phyloP scores from a whole-genome alignment of 2,113 vertebrate genomes.

The Cavia aperea region DNA sequence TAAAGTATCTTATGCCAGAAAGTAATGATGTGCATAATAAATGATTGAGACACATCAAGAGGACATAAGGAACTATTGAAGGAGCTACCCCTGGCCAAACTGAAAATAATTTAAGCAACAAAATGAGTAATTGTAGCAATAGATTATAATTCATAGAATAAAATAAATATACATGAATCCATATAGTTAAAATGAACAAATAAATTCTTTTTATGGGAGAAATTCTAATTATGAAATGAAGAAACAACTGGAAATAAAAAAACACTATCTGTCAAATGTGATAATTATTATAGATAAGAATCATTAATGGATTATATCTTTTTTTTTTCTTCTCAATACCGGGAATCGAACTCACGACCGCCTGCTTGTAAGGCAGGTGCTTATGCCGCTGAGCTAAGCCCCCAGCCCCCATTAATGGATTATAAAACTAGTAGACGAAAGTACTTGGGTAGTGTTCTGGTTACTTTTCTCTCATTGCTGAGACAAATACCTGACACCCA shows the following conservation, averaged over 20 bases:
- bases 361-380: too few species aligned
- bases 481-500: too few species aligned
- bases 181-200: neutral
- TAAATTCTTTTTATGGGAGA: neutral
- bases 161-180: neutral
- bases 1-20: neutral
- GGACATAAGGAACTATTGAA: neutral
- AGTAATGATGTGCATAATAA: neutral
- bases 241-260: neutral
- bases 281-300: neutral
- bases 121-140: neutral
- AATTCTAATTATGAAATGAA: neutral
- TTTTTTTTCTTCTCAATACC: too few species aligned
- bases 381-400: too few species aligned
- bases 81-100: neutral
- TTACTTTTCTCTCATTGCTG: too few species aligned
- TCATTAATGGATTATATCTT: neutral
- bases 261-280: neutral
- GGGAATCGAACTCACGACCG: too few species aligned
- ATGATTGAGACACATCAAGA: neutral
- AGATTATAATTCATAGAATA: neutral
- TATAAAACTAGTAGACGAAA: neutral
- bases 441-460: neutral
- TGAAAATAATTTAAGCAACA: neutral
- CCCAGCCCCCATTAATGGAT: neutral